phyloP scores from a whole-genome alignment of 2,113 vertebrate genomes.

The Camelus bactrianus region DNA sequence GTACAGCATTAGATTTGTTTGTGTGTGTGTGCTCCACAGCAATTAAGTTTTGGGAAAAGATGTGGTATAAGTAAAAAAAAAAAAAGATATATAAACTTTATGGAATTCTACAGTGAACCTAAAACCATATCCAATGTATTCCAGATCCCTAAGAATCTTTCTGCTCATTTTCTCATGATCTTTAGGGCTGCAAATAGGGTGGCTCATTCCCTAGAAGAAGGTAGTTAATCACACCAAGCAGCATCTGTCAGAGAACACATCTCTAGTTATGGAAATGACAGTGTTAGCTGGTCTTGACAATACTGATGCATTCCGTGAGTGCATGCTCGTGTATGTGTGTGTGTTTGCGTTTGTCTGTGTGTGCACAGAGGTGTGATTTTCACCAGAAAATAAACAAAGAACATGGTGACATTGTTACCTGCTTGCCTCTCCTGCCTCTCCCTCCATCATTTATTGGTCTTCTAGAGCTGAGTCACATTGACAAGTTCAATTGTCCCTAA shows the following conservation, averaged over 20 bases:
- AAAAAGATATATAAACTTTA: background rate
- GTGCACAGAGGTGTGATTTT: background rate
- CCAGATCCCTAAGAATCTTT: background rate
- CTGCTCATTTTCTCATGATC: background rate
- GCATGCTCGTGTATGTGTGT: background rate
- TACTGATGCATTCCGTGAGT: background rate
- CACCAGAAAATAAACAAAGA: background rate
- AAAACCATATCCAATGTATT: conserved; percentile 21
- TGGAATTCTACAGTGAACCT: conserved; percentile 4
- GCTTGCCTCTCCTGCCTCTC: background rate
- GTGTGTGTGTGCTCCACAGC: background rate
- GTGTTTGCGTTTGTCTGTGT: background rate
- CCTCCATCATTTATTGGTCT: background rate
- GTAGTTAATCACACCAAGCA: background rate
- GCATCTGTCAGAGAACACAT: background rate
- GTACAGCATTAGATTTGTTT: background rate
- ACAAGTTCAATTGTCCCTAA: conserved; percentile 33
- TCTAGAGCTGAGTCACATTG: background rate
- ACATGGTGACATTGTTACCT: background rate
- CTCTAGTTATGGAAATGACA: background rate
- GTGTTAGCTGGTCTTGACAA: background rate
- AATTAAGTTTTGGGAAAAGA: conserved; percentile 20
- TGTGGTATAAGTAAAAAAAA: background rate
- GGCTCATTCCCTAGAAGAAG: background rate
- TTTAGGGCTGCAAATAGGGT: background rate